A percentile compares a stretch with the other conserved stretches of the same genome.
Evolutionary conservation across 2,113 vertebrate genomes (phyloP).

Genomic region (Amblyopsis rosae): DNA sequence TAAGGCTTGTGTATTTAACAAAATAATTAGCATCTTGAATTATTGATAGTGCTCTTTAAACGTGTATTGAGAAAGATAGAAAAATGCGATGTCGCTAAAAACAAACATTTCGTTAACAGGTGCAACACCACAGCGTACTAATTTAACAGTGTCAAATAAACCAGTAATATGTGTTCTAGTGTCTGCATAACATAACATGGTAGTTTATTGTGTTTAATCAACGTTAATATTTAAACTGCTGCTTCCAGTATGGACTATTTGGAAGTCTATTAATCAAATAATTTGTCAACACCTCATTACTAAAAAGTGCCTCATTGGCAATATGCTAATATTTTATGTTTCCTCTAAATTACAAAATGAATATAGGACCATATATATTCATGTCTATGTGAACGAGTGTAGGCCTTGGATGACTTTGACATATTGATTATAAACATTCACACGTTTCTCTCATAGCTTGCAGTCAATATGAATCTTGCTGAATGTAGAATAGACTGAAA

Average conservation of each 20-base stretch:
- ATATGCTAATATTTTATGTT: slow-evolving; percentile 30
- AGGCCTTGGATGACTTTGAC: too few relatives aligned
- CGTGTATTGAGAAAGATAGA: slow-evolving; percentile 51
- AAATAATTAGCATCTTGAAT: slow-evolving; percentile 43
- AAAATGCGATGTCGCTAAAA: slow-evolving; percentile 64
- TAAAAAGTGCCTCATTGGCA: slow-evolving; percentile 34
- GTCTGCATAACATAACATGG: slow-evolving; percentile 29
- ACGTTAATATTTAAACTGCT: slow-evolving; percentile 30
- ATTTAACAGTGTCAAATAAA: slow-evolving; percentile 41
- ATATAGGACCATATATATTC: neutral
- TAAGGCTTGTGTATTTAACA: slow-evolving; percentile 31
- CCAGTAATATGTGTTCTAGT: slow-evolving; percentile 49
- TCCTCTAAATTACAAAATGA: neutral
- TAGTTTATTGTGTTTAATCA: slow-evolving; percentile 41
- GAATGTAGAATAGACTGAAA: neutral
- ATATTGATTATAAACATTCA: too few relatives aligned
- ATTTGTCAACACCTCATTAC: slow-evolving; percentile 49
- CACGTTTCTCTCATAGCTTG: neutral
- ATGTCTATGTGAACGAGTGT: too few relatives aligned
- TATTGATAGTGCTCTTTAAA: slow-evolving; percentile 61
- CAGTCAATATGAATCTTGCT: neutral
- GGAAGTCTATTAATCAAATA: slow-evolving; percentile 36
- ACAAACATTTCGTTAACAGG: slow-evolving; percentile 55
- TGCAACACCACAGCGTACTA: slow-evolving; percentile 65
- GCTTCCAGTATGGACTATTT: neutral